Percentiles rank a stretch among this genome's conserved stretches.
phyloP scores from a whole-genome alignment of 2,113 vertebrate genomes.

The Morone chrysops region DNA sequence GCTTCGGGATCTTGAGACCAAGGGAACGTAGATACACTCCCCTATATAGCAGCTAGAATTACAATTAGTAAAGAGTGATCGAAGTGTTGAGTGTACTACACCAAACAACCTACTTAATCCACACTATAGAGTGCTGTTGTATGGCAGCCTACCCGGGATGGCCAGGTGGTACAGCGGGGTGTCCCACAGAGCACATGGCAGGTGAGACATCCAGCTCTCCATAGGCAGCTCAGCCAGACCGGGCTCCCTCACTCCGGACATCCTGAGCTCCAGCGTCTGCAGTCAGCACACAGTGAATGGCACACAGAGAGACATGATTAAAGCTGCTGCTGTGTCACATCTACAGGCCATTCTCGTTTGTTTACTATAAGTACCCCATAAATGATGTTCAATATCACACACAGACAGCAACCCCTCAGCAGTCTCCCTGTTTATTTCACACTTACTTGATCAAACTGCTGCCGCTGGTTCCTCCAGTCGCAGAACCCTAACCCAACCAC shows the following conservation, averaged over 20 bases:
- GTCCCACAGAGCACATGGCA: conserved; percentile 88
- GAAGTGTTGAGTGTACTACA: too few species aligned
- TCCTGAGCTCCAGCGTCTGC: conserved; percentile 22
- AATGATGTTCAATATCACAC: not conserved
- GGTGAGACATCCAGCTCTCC: conserved; percentile 89
- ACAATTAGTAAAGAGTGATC: too few species aligned
- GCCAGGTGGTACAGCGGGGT: conserved; percentile 88
- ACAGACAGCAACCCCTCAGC: not conserved
- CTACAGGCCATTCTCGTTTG: too few species aligned
- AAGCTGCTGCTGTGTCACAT: not conserved
- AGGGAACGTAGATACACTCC: too few species aligned
- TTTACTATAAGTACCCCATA: not conserved
- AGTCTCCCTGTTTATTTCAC: not conserved
- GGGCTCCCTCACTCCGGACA: conserved; percentile 41
- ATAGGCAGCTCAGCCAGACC: conserved; percentile 76
- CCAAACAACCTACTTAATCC: not conserved
- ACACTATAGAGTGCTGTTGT: not conserved
- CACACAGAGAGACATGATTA: not conserved
- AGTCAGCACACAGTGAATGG: not conserved
- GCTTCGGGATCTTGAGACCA: too few species aligned
- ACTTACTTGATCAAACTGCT: conserved; percentile 51
- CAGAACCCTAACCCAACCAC: conserved; percentile 15
- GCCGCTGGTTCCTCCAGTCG: conserved; percentile 22
- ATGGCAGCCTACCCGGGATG: conserved; percentile 88
- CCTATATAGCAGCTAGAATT: too few species aligned